These are phyloP conservation scores for Ciona savignyi DNA, from an alignment of 23 tunicate species.

Conservation along the genomic window DNA sequence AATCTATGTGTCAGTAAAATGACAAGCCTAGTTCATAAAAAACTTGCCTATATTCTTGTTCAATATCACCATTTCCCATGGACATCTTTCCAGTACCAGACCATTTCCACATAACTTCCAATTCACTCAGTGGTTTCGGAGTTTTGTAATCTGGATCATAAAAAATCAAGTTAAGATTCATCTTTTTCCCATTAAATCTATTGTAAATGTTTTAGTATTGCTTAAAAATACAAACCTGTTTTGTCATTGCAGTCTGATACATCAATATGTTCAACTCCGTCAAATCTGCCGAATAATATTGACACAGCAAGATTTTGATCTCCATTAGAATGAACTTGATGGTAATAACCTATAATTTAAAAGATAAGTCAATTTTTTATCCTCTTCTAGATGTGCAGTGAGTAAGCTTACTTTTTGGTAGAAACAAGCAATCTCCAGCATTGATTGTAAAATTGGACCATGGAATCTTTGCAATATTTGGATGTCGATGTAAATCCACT, in stretches of 20 bases:
- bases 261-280: constrained; percentile 24
- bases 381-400: too few species aligned
- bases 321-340: constrained; percentile 78
- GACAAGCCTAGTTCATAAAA: not conserved
- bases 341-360: constrained; percentile 80
- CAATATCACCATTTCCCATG: constrained; percentile 74
- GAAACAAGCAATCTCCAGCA: constrained; percentile 79
- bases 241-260: constrained; percentile 33
- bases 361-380: too few species aligned
- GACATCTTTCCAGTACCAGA: constrained; percentile 56
- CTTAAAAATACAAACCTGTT: not conserved
- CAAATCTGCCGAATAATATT: constrained; percentile 54
- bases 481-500: constrained; percentile 51
- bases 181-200: too few species aligned
- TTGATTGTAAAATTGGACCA: constrained; percentile 79
- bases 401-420: constrained; percentile 89
- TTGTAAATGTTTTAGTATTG: too few species aligned
- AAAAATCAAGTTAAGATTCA: too few species aligned
- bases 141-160: constrained; percentile 40
- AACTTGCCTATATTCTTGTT: constrained; percentile 3
- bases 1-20: too few species aligned
- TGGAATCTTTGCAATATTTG: constrained; percentile 53
- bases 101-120: constrained; percentile 62
- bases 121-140: constrained; percentile 41
- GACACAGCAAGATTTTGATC: constrained; percentile 72